Conservation (phyloP, 2,888 invertebrate species). For the Meta bourneti region DNA sequence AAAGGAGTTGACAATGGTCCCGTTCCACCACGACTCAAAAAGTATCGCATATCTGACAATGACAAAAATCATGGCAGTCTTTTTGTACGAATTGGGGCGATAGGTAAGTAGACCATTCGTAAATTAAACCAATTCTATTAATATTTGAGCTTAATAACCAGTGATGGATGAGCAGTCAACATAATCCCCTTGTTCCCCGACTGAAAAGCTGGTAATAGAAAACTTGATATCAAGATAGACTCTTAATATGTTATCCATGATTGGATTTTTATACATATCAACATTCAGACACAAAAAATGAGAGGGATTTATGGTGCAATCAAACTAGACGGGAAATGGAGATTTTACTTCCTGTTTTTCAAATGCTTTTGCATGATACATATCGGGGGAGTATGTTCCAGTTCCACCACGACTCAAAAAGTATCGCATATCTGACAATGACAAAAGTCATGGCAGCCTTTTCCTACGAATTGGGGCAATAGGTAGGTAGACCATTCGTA, state of each 20-base stretch:
- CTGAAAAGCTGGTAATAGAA: no score
- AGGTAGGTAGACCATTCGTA: slow-evolving; percentile 82
- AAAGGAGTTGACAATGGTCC: slow-evolving; percentile 74
- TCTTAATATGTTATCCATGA: no score
- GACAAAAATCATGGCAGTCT: slow-evolving; percentile 96
- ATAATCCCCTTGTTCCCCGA: no score
- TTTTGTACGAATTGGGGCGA: slow-evolving; percentile 94
- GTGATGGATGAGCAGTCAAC: no score
- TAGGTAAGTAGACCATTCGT: slow-evolving; percentile 83
- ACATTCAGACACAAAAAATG: no score
- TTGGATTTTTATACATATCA: no score
- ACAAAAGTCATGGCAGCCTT: slow-evolving; percentile 95
- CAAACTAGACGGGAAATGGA: no score
- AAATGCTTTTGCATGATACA: no score
- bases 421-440: slow-evolving; percentile 93
- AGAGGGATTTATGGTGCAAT: no score
- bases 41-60: slow-evolving; percentile 93
- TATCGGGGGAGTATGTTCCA: background rate
- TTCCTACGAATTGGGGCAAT: slow-evolving; percentile 95
- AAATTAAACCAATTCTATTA: background rate
- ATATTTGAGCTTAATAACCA: background rate
- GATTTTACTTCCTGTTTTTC: no score
- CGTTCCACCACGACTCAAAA: slow-evolving; percentile 79
- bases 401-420: slow-evolving; percentile 81
- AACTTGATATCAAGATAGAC: no score